Conservation (phyloP, 2,113 vertebrate genomes). For the Actenoides hombroni region DNA sequence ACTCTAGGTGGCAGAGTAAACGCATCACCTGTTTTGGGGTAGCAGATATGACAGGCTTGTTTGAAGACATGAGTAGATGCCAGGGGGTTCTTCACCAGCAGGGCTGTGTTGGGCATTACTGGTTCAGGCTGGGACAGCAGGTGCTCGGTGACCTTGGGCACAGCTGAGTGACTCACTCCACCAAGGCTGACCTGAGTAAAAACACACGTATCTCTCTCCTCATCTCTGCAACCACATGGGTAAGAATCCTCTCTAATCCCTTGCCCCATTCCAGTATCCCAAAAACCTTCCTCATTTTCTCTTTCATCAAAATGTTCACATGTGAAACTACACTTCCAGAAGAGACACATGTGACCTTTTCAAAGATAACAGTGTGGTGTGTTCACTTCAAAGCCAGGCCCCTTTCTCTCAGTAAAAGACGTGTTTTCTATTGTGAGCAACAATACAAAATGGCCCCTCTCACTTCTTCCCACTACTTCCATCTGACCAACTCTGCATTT, state of each 20-base stretch:
- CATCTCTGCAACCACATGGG: neutral
- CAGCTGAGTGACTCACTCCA: conserved; percentile 34
- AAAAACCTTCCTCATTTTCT: neutral
- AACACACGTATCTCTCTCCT: neutral
- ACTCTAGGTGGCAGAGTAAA: neutral
- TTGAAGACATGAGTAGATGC: conserved; percentile 88
- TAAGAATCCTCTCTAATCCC: neutral
- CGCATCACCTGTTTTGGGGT: conserved; percentile 87
- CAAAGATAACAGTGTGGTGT: neutral
- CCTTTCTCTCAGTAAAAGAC: neutral
- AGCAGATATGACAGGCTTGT: conserved; percentile 90
- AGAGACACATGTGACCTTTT: neutral
- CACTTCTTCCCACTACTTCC: neutral
- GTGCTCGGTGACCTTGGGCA: conserved; percentile 24
- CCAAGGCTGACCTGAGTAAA: conserved; percentile 36
- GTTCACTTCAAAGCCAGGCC: neutral
- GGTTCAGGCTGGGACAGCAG: conserved; percentile 61
- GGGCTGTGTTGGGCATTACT: conserved; percentile 79
- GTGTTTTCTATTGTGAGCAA: neutral
- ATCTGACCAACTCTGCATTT: neutral
- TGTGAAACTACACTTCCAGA: neutral
- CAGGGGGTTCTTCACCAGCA: conserved; percentile 91
- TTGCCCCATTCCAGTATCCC: neutral
- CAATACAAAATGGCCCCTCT: neutral
- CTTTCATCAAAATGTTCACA: neutral